Percentiles rank a stretch among this genome's conserved stretches.
Evolutionary conservation across 2,797 vertebrate species (phyloP).

Genomic region (Macrochelys suwanniensis): DNA sequence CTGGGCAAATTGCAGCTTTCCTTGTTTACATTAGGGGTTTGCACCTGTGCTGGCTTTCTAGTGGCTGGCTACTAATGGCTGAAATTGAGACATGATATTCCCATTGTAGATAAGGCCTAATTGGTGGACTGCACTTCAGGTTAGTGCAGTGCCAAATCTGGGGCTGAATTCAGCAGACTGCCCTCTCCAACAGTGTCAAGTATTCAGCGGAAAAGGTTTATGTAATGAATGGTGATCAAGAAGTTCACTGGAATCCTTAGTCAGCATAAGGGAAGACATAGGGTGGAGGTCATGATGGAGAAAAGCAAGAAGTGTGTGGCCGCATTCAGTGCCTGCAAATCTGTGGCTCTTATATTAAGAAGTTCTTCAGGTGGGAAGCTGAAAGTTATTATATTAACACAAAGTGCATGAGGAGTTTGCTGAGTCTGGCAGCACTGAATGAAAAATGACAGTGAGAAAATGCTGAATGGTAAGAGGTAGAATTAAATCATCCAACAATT

Average conservation of each 20-base stretch:
- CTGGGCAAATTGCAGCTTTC: not conserved
- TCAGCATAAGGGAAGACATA: not conserved
- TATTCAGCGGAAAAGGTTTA: not conserved
- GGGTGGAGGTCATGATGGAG: not conserved
- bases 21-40: not conserved
- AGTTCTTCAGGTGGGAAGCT: not conserved
- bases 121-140: not conserved
- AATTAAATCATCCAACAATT: not conserved
- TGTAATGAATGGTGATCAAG: not conserved
- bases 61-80: not conserved
- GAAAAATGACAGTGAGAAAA: not conserved
- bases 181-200: not conserved
- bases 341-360: not conserved
- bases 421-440: not conserved
- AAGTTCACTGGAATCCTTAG: not conserved
- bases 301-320: not conserved
- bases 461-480: not conserved
- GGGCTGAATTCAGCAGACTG: not conserved
- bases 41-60: not conserved
- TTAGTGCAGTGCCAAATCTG: not conserved
- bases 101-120: not conserved
- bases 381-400: not conserved
- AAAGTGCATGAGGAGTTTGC: not conserved
- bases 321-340: not conserved
- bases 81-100: not conserved